Base-by-base conservation (phyloP, 2,113 vertebrate species). In the Pogona vitticeps region DNA sequence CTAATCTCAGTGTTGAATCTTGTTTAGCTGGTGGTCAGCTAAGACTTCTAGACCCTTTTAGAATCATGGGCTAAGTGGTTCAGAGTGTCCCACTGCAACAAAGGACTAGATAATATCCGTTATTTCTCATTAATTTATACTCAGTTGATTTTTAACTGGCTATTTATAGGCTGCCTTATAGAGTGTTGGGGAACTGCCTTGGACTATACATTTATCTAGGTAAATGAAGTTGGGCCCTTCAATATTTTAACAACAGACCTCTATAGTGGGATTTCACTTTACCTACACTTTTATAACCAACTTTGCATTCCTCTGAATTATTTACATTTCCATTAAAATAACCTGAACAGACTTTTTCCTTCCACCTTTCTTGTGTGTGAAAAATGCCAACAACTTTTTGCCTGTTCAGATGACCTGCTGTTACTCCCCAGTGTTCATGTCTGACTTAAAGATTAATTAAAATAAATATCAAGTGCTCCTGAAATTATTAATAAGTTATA, bases 401-500 rank as follows among this genome's bases (percentile, higher is more conserved):
- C 91, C 86, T 83, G 72, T 90, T 87, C 80, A 89, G 88, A 84
- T 94, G 94, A 91, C 94, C 92, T 91, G 94, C 94, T 95, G 94
- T 94, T 95, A 94, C 92, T 94, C 92, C 92, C 91, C 40, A 90
- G 90, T 77, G 88, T 90, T 95, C 81, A n/a, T 71, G 89, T 92
- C 94, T 94, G 92, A 89, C 91, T 94, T 92, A 93, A 91, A 92
- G 90, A 94, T 92, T 95, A 95, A 95, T 95, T 95, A 95, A 94
- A 93, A 93, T 94, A 95, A 95, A 95, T 95, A 95, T 95, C 94
- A 95, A 95, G 94, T 94, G 88, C 92, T 93, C 78, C 91, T 94
- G 91, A 94, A 94, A 94, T 94, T 93, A 95, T 94, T 94, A 94
- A 94, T 95, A 92, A 94, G 91, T 92, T 85, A 92, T 91, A 94